phyloP scores from a whole-genome alignment of 2,113 vertebrate species.

The Erinaceus europaeus region DNA sequence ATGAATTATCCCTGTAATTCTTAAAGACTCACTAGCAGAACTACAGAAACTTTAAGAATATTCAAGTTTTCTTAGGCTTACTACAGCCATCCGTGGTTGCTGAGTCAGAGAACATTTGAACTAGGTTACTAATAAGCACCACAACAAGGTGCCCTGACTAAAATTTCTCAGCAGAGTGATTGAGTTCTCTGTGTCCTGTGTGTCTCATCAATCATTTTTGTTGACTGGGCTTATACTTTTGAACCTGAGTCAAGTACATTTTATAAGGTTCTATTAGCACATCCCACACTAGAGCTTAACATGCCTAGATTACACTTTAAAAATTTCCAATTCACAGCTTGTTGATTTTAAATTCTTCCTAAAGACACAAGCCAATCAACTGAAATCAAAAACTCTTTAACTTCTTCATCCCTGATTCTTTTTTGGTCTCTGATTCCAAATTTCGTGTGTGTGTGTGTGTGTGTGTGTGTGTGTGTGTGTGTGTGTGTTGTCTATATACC shows the following conservation, averaged over 20 bases:
- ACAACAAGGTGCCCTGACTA: too few relatives aligned
- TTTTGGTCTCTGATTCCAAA: too few relatives aligned
- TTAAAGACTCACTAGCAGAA: too few relatives aligned
- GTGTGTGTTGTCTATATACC: too few relatives aligned
- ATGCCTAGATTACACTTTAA: not conserved
- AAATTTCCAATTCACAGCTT: not conserved
- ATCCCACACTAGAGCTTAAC: slow-evolving; percentile 31
- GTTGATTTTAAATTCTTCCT: not conserved
- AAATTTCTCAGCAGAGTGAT: not conserved
- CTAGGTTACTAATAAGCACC: too few relatives aligned
- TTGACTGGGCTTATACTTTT: not conserved
- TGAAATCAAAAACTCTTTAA: not conserved
- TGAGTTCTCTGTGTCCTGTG: not conserved
- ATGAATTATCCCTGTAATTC: too few relatives aligned
- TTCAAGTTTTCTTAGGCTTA: too few relatives aligned
- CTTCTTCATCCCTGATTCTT: not conserved
- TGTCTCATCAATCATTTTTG: not conserved
- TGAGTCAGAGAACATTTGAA: too few relatives aligned
- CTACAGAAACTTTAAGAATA: too few relatives aligned
- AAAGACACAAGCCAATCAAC: not conserved
- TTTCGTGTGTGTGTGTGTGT: too few relatives aligned
- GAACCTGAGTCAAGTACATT: not conserved
- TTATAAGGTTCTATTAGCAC: not conserved
- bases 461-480: too few relatives aligned
- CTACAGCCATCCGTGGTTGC: too few relatives aligned